phyloP scores from a whole-genome alignment of 2,797 vertebrate species.

The Pseudochirops cupreus region DNA sequence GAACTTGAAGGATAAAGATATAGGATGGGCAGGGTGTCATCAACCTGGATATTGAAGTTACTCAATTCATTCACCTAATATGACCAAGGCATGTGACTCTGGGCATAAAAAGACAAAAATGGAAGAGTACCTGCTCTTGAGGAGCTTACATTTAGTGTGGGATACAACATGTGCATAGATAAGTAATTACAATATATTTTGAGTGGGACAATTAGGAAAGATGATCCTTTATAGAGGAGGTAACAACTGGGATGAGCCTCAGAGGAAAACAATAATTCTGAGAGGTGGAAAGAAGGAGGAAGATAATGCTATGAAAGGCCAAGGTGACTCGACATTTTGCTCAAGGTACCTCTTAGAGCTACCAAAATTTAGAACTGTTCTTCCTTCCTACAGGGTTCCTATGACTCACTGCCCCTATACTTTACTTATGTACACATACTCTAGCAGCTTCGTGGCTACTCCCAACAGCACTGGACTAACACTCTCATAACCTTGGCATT shows the following conservation, averaged over 20 bases:
- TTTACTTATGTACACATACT: background rate
- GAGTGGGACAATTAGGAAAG: background rate
- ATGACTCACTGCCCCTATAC: background rate
- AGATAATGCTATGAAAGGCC: background rate
- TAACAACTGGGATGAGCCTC: background rate
- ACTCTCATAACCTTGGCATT: background rate
- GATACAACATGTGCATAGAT: background rate
- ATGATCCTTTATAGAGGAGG: background rate
- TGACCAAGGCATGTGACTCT: background rate
- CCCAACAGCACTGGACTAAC: background rate
- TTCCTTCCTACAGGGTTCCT: background rate
- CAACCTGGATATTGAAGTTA: background rate
- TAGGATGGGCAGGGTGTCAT: background rate
- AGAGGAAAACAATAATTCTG: background rate
- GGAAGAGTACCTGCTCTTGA: background rate
- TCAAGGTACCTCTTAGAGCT: background rate
- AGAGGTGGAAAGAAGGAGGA: background rate
- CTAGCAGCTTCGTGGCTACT: background rate
- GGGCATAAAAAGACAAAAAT: background rate
- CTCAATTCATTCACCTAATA: background rate
- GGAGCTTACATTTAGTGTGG: background rate
- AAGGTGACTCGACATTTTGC: background rate
- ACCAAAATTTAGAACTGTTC: background rate
- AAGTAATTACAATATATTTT: background rate
- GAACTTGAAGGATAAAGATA: background rate